phyloP scores from a whole-genome alignment of 2,113 vertebrate genomes.

The Phalacrocorax pelagicus region DNA sequence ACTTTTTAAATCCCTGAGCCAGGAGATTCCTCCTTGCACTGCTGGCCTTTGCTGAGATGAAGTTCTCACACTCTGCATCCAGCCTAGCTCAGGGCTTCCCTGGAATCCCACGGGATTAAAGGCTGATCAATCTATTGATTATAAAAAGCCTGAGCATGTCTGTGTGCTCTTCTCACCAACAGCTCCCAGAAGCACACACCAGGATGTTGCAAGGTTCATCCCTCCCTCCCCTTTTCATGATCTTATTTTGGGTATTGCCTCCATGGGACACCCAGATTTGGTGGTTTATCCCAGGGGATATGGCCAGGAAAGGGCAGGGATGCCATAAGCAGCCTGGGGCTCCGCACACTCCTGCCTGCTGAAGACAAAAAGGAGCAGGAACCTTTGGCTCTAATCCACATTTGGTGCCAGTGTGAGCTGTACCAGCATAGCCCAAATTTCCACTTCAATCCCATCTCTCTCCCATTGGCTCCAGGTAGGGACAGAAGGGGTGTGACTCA shows the following conservation, averaged over 20 bases:
- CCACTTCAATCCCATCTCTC: background rate
- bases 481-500: conserved; percentile 13
- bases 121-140: background rate
- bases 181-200: background rate
- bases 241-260: background rate
- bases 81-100: background rate
- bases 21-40: background rate
- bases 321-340: background rate
- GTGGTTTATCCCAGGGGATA: background rate
- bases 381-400: background rate
- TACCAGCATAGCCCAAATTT: background rate
- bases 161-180: background rate
- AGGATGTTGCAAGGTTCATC: accelerated
- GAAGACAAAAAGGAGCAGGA: background rate
- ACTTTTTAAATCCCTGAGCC: background rate
- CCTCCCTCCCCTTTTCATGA: background rate
- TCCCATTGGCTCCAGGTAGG: background rate
- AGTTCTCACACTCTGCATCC: background rate
- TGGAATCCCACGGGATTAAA: background rate
- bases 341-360: background rate
- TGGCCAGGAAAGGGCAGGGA: background rate
- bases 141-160: accelerated
- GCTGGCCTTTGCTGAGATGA: background rate
- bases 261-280: background rate
- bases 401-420: background rate